phyloP scores from a whole-genome alignment of 2,888 invertebrate species.

The Drosophila colorata region DNA sequence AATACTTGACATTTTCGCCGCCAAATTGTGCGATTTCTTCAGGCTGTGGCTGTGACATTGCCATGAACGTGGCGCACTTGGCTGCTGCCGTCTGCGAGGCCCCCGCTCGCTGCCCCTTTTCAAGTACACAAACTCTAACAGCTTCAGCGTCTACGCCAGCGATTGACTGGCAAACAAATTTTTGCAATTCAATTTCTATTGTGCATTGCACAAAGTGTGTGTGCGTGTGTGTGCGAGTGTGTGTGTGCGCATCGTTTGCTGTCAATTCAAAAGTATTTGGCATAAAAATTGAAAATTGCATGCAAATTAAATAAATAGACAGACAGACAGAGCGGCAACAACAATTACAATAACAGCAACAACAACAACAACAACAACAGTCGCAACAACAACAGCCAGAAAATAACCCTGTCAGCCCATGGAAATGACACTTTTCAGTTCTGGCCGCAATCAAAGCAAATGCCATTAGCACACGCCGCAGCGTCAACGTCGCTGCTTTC shows the following conservation, averaged over 20 bases:
- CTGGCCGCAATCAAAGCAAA: slow-evolving; percentile 73
- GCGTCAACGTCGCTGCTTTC: slow-evolving; percentile 41
- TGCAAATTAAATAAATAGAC: slow-evolving; percentile 81
- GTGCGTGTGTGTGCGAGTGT: slow-evolving; percentile 4
- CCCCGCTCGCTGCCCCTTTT: not conserved
- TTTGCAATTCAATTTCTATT: slow-evolving; percentile 81
- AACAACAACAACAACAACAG: slow-evolving; percentile 14
- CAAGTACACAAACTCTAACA: slow-evolving; percentile 23
- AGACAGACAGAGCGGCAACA: slow-evolving; percentile 26
- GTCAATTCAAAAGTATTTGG: slow-evolving; percentile 73
- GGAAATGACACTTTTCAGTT: slow-evolving; percentile 74
- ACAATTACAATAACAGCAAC: not conserved
- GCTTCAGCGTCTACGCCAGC: slow-evolving; percentile 36
- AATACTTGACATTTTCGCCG: slow-evolving; percentile 80
- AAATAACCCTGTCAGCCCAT: slow-evolving; percentile 27
- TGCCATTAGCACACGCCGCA: slow-evolving; percentile 76
- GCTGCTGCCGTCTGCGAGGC: slow-evolving; percentile 18
- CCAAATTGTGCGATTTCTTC: slow-evolving; percentile 80
- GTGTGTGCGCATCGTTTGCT: slow-evolving; percentile 65
- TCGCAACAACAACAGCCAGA: slow-evolving; percentile 7
- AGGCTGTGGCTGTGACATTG: slow-evolving; percentile 48
- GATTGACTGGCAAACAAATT: slow-evolving; percentile 77
- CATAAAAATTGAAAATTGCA: slow-evolving; percentile 81
- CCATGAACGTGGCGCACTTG: slow-evolving; percentile 48
- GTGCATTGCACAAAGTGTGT: slow-evolving; percentile 58